Evolutionary conservation across 2,113 vertebrate species (phyloP).

Genomic region (Leptosomus discolor): DNA sequence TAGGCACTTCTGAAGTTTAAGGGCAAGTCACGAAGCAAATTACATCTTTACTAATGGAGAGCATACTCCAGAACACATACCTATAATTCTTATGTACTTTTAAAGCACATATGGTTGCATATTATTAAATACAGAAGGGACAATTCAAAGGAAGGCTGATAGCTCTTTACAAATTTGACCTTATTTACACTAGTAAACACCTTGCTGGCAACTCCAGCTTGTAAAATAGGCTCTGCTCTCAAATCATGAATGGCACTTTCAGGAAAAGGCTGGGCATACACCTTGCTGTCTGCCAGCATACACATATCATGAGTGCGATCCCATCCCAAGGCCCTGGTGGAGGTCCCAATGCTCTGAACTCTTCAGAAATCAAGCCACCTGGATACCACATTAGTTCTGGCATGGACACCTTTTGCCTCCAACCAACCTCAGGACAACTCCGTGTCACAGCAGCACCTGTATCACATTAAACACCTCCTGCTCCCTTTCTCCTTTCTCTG

Average conservation of each 20-base stretch:
- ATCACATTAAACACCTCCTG: background rate
- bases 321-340: background rate
- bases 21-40: background rate
- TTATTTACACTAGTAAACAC: background rate
- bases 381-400: background rate
- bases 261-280: background rate
- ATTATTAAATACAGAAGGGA: background rate
- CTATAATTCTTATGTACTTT: background rate
- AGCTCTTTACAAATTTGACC: background rate
- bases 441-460: rapidly evolving
- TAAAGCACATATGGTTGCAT: background rate
- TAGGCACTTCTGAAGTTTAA: background rate
- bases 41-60: background rate
- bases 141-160: background rate
- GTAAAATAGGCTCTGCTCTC: background rate
- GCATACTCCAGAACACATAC: background rate
- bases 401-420: background rate
- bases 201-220: background rate
- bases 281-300: background rate
- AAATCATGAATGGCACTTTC: background rate
- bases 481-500: background rate
- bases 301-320: background rate
- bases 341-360: background rate
- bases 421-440: background rate
- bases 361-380: background rate